A percentile compares a stretch with the other conserved stretches of the same genome.
These are phyloP conservation scores for Drosophila simulans DNA, from an alignment of 1,140 invertebrate species.

Conservation along the genomic window DNA sequence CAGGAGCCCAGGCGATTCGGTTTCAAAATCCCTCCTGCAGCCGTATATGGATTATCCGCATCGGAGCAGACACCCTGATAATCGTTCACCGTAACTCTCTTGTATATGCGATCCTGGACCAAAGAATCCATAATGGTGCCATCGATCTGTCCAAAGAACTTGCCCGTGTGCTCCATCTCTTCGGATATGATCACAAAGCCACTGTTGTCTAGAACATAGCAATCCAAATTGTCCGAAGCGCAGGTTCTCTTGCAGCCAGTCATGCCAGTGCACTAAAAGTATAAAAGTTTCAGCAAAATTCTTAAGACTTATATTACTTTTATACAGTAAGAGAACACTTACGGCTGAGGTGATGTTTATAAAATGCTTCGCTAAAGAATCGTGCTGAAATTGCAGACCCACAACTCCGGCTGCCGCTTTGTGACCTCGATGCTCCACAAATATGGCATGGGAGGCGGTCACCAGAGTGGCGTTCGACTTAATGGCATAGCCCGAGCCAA, in stretches of 20 bases:
- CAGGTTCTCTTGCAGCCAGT: constrained; percentile 92
- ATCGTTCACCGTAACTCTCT: constrained; percentile 93
- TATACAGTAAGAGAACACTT: not conserved
- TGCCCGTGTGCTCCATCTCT: constrained; percentile 91
- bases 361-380: constrained; percentile 92
- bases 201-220: constrained; percentile 96
- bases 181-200: constrained; percentile 97
- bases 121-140: constrained; percentile 97
- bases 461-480: constrained; percentile 89
- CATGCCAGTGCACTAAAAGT: constrained; percentile 89
- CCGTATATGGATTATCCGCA: constrained; percentile 89
- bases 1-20: constrained; percentile 70
- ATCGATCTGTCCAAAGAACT: constrained; percentile 96
- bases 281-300: not conserved
- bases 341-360: constrained; percentile 94
- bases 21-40: constrained; percentile 79
- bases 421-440: constrained; percentile 92
- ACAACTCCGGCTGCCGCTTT: constrained; percentile 95
- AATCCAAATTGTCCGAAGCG: constrained; percentile 93
- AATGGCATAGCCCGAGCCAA: constrained; percentile 89
- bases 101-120: constrained; percentile 95
- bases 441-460: constrained; percentile 95
- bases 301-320: too few relatives aligned
- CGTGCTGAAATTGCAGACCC: constrained; percentile 93
- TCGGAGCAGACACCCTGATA: constrained; percentile 95